Percentiles rank a stretch among this genome's conserved stretches.
Evolutionary conservation across 2,888 invertebrate species (phyloP).

Genomic region (Leucoma salicis): DNA sequence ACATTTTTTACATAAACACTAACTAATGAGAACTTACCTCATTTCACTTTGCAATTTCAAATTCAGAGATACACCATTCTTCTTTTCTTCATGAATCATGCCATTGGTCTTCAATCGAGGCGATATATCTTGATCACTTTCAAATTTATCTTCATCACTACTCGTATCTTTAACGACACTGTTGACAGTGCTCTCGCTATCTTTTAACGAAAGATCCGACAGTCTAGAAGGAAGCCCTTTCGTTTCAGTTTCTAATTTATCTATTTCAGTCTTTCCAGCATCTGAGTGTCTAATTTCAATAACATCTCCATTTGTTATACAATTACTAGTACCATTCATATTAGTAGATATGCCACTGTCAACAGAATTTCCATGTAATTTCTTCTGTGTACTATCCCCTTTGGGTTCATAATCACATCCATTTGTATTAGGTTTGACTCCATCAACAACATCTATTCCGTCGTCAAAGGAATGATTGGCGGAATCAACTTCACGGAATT

Average conservation of each 20-base stretch:
- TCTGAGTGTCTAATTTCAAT: constrained; percentile 35
- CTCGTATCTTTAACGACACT: constrained; percentile 45
- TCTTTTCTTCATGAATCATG: constrained; percentile 52
- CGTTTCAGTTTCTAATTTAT: constrained; percentile 43
- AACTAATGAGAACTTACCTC: constrained; percentile 53
- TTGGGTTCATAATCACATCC: constrained; percentile 42
- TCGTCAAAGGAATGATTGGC: constrained; percentile 75
- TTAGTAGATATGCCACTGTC: constrained; percentile 73
- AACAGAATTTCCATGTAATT: constrained; percentile 65
- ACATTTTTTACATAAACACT: neutral
- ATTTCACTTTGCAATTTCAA: constrained; percentile 72
- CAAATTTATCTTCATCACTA: constrained; percentile 69
- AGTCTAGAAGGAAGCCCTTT: constrained; percentile 54
- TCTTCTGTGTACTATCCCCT: constrained; percentile 46
- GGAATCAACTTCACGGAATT: constrained; percentile 60
- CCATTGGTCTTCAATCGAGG: constrained; percentile 50
- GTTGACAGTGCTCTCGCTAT: constrained; percentile 50
- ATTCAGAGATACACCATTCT: constrained; percentile 68
- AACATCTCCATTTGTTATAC: constrained; percentile 31
- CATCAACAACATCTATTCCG: constrained; percentile 68
- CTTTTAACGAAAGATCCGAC: constrained; percentile 66
- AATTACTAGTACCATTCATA: constrained; percentile 45
- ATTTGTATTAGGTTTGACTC: constrained; percentile 49
- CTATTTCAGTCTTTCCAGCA: constrained; percentile 35
- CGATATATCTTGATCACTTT: constrained; percentile 60